These are phyloP conservation scores for Linyphia triangularis DNA, from an alignment of 2,888 invertebrate genomes.

Conservation along the genomic window DNA sequence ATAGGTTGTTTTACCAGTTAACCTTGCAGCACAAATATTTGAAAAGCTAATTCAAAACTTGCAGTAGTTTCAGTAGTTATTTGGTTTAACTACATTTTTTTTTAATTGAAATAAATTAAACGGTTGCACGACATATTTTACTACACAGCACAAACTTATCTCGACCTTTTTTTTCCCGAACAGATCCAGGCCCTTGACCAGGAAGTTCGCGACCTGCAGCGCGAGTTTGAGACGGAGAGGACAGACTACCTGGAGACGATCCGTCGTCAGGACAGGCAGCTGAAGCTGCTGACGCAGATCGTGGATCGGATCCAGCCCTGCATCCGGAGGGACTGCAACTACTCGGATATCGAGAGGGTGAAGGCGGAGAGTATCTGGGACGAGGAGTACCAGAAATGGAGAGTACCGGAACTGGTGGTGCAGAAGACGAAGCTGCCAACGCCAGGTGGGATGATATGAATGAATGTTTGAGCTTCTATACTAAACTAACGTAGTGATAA, in stretches of 20 bases:
- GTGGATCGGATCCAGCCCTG: constrained; percentile 85
- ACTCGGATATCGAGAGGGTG: constrained; percentile 86
- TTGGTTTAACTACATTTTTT: too few relatives aligned
- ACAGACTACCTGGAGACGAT: constrained; percentile 91
- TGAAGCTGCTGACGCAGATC: constrained; percentile 85
- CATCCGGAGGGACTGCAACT: constrained; percentile 87
- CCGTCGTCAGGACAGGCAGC: constrained; percentile 85
- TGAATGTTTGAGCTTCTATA: too few relatives aligned
- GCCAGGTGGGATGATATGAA: constrained; percentile 81
- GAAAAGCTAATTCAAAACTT: too few relatives aligned
- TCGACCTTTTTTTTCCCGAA: constrained; percentile 18
- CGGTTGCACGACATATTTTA: too few relatives aligned
- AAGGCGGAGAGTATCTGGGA: constrained; percentile 87
- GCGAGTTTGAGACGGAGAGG: constrained; percentile 89
- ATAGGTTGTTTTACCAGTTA: too few relatives aligned
- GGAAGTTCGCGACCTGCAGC: constrained; percentile 88
- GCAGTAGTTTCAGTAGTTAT: too few relatives aligned
- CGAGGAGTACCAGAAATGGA: constrained; percentile 87
- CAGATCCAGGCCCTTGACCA: constrained; percentile 85
- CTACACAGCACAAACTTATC: not conserved
- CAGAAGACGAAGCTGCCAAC: constrained; percentile 86
- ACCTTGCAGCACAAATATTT: too few relatives aligned
- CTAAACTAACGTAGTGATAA: too few relatives aligned
- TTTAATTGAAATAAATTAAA: not conserved
- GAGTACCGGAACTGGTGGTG: constrained; percentile 85